phyloP scores from a whole-genome alignment of 1,140 invertebrate species.

The Onthophagus taurus region DNA sequence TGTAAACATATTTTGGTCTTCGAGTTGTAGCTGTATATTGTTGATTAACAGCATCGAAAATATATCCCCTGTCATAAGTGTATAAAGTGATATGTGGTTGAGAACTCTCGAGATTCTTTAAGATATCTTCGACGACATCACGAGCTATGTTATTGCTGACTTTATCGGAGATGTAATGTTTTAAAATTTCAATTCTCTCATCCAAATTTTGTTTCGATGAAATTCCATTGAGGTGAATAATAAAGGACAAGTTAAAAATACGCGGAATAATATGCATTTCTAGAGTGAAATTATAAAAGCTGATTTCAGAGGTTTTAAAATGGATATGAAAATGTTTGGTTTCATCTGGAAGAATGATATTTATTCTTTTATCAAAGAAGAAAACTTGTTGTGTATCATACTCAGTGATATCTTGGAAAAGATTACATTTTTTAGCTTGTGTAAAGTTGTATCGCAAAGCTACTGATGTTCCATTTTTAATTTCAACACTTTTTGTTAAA shows the following conservation, averaged over 20 bases:
- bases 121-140: conserved; percentile 1
- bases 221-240: conserved; percentile 1
- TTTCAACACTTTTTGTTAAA: neutral
- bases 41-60: conserved; percentile 6
- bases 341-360: neutral
- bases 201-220: neutral
- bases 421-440: neutral
- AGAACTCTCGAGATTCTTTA: neutral
- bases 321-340: neutral
- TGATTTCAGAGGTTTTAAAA: neutral
- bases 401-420: conserved; percentile 1
- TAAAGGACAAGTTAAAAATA: neutral
- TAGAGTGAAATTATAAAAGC: neutral
- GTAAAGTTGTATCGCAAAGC: conserved; percentile 2
- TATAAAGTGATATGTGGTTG: neutral
- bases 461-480: neutral
- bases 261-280: neutral
- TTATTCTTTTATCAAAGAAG: conserved; percentile 3
- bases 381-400: conserved; percentile 1
- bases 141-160: neutral
- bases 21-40: neutral
- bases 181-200: neutral
- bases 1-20: conserved; percentile 7
- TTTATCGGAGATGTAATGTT: neutral
- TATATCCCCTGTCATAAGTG: conserved; percentile 1